Base-by-base conservation (phyloP, 2,797 vertebrate species). In the Poeciliopsis infans region DNA sequence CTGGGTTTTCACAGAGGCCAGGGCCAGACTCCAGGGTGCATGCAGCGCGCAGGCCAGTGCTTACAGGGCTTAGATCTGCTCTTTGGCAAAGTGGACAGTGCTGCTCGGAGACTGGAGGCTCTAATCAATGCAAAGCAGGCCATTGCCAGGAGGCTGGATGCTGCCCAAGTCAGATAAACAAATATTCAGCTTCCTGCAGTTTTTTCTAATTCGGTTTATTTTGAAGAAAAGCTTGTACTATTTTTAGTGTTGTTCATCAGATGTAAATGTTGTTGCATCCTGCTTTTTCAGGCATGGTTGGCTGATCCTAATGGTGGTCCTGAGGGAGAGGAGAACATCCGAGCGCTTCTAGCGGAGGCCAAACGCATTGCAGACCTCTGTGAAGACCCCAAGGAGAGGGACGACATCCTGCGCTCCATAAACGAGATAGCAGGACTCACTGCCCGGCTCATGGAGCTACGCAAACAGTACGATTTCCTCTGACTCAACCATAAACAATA, bases 41-140 rank as follows among this genome's bases (percentile, higher is more conserved):
- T 95, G 79, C 90, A 99, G 97, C 94, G 98, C 94, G 77, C 98
- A 94, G 93, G 96, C 91, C 98, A 99, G 92, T 97, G 99, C 78
- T 96, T 96, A 1, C 98, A 99, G 93, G 98, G 98, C 7, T 91
- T 99, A 83, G 98, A 99, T 79, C 91, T 99, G 91, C 95, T 99
- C 82, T 98, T 98, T 49, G 97, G 97, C 1, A 99, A 98, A 92
- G 98, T 99, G 93, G 97, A 98, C 88, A 96, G 96, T 0, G 98
- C 98, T 72, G 97, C 97, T 39, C 97, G 96, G 57, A 97, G 97
- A 83, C 82, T 99, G 92, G 98, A 99, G 93, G 97, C 97, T 84
- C 96, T 99, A 93, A 98, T 97, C 77, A 98, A 96, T 86, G 97
- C 98, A 28, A 99, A 98, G 91, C 98, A 98, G 93, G 97, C 97